A percentile compares a stretch with the other conserved stretches of the same genome.
Conservation (phyloP, 2,888 invertebrate species). For the Agriopis marginaria region DNA sequence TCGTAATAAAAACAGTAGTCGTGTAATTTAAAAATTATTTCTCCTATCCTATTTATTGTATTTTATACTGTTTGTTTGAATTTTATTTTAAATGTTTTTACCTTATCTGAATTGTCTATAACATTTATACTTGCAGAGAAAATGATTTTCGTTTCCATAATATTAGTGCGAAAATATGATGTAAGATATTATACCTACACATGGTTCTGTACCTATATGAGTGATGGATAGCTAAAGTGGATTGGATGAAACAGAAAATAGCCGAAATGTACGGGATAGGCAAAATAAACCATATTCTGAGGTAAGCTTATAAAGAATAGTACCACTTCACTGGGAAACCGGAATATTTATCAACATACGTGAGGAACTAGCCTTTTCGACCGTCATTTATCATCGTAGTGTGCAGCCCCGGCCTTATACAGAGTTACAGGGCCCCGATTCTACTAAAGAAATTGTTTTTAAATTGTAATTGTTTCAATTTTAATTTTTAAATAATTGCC, state of each 20-base stretch:
- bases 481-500: no score
- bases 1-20: no score
- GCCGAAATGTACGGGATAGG: neutral
- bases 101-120: no score
- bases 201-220: neutral
- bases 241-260: conserved; percentile 8
- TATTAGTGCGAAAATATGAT: neutral
- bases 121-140: neutral
- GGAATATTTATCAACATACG: conserved; percentile 13
- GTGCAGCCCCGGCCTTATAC: conserved; percentile 2
- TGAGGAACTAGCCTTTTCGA: conserved; percentile 15
- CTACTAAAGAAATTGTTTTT: no score
- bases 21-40: no score
- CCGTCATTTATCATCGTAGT: conserved; percentile 11
- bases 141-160: neutral
- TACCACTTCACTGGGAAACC: neutral
- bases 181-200: neutral
- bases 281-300: conserved; percentile 13
- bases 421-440: no score
- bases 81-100: no score
- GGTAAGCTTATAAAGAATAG: conserved; percentile 14
- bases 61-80: no score
- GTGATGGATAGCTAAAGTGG: conserved; percentile 7
- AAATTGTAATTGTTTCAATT: no score
- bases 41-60: no score